Base-by-base conservation (phyloP, 2,113 vertebrate genomes). In the Okapia johnstoni region DNA sequence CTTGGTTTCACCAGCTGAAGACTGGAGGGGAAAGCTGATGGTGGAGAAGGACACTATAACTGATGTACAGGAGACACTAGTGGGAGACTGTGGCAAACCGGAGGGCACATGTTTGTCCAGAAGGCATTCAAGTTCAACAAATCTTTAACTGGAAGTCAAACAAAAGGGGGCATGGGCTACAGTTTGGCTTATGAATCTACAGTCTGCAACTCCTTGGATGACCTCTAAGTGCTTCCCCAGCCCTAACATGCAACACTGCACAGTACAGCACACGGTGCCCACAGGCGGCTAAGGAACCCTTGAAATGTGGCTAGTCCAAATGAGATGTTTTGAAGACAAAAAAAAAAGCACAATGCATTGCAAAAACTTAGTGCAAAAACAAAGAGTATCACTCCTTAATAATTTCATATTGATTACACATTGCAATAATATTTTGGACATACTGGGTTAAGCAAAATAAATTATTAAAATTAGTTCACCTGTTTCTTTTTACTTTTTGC, bases 401-500 rank as follows among this genome's bases (percentile, higher is more conserved):
- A 87, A 94, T 33, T 92, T 90, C 26, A 58, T 50, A 93, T 13
- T 40, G 46, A 86, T 77, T 89, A 60, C 10, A 85, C 6, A 4
- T 9, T 90, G 50, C 95, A 85, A 94, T 93, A 88, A 76, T 43
- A 97, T 63, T 88, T 66, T 66, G 16, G 84, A 43, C 90, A 94
- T 46, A 63, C 6, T 54, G 36, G 76, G 33, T 81, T 83, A 88
- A 89, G 33, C 79, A 93, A 96, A 91, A 87, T 50, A n/a, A 26
- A 93, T 81, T 77, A 89, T 46, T 94, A 85, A 96, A 90, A 88
- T 88, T 80, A 92, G 84, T 87, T 96, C 60, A 63, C 40, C 70
- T 77, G 23, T 58, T 95, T 73, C 48, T n/a, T 90, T 94, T 89
- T 60, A 97, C 11, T 85, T 96, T 92, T 92, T 54, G n/a, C 79